Evolutionary conservation across 2,888 invertebrate genomes (phyloP).

Genomic region (Hedychridium roseum): DNA sequence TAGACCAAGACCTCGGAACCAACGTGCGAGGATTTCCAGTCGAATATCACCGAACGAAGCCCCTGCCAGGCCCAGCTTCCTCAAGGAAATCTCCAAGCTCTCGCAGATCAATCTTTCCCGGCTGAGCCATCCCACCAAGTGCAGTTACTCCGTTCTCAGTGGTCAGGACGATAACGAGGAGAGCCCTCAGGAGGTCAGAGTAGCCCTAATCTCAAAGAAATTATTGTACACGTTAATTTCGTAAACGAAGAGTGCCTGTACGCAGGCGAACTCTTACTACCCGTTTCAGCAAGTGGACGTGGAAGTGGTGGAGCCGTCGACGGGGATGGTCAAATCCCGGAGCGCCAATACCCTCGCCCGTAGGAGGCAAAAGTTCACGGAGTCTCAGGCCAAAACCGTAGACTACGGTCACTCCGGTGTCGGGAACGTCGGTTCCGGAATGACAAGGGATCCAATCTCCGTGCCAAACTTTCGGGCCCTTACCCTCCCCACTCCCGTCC

Average conservation of each 20-base stretch:
- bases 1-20: conserved; percentile 45
- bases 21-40: conserved; percentile 54
- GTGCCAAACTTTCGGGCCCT: conserved; percentile 78
- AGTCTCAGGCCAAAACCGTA: conserved; percentile 40
- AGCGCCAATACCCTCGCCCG: conserved; percentile 63
- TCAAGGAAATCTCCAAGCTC: conserved; percentile 76
- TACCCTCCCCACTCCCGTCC: conserved; percentile 71
- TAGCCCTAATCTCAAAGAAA: background rate
- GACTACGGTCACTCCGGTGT: conserved; percentile 62
- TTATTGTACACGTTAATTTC: background rate
- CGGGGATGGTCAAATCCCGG: conserved; percentile 64
- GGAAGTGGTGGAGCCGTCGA: conserved; percentile 57
- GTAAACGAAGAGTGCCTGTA: conserved; percentile 34
- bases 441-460: conserved; percentile 75
- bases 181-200: conserved; percentile 63
- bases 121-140: conserved; percentile 70
- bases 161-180: conserved; percentile 74
- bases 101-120: conserved; percentile 75
- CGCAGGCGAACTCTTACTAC: conserved; percentile 61
- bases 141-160: conserved; percentile 76
- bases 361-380: conserved; percentile 51
- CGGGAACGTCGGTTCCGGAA: conserved; percentile 50
- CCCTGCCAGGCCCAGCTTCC: conserved; percentile 65
- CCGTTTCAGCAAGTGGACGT: conserved; percentile 63
- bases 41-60: conserved; percentile 63